Evolutionary conservation across 2,888 invertebrate genomes (phyloP), one percentile per base, ranked within the genome.

Genomic region (Gerosis bhagava): DNA sequence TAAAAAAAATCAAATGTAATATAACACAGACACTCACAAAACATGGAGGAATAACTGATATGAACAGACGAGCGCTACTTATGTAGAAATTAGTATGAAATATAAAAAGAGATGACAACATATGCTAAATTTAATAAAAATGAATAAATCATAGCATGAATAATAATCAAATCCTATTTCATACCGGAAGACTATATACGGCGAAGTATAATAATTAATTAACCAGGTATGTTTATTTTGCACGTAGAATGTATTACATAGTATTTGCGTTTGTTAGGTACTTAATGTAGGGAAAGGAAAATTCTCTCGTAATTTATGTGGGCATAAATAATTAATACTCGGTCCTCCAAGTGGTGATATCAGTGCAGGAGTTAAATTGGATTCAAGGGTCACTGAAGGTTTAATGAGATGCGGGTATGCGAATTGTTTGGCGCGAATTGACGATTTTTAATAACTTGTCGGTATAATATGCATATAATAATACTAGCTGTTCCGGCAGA

Each of bases 321-420:
- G 50, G 66, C 65, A 77, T 78, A 73, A 74, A 77, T 80, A 77
- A 77, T 75, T 73, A 73, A 74, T 69, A 67, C 57, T 62, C 54
- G 64, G 60, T 62, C 63, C 63, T 65, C 53, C 53, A 51, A 50
- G 56, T 62, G 56, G 61, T 63, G 65, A 60, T 74, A 73, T 74
- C 73, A 70, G n/a, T 57, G 66, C 62, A 70, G 67, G 71, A 78
- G 76, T 78, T 75, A 78, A 83, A 83, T 81, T 78, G 66, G 74
- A 71, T 79, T 72, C 67, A 70, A 74, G 73, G 78, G 75, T 72
- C 72, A 63, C 62, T 50, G 43, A 63, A 67, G 72, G 72, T 72
- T 71, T 77, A 73, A 76, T 74, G 73, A 75, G 74, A 82, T 73
- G 73, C 71, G 73, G 78, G 75, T 70, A 62, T 65, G 68, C 65